Conservation (phyloP, 1,140 invertebrate genomes). For the Drosophila takahashii region DNA sequence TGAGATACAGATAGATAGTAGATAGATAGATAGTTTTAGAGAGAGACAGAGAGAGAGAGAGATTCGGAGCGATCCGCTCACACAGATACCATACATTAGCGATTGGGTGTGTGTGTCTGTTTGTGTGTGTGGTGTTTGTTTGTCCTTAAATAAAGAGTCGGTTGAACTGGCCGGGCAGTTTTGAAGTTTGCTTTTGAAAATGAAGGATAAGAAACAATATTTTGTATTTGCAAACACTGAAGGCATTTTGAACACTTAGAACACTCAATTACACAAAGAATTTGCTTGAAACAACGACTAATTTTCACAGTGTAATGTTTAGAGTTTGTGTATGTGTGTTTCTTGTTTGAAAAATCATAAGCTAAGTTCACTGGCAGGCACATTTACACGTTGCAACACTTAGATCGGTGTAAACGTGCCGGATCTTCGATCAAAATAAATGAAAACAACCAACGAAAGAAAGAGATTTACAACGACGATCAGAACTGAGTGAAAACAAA, state of each 20-base stretch:
- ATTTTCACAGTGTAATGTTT: conserved; percentile 65
- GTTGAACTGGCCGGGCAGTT: conserved; percentile 43
- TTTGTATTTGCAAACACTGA: conserved; percentile 81
- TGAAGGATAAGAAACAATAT: conserved; percentile 65
- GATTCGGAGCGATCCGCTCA: conserved; percentile 48
- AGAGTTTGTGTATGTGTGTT: conserved; percentile 15
- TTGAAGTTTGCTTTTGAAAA: conserved; percentile 59
- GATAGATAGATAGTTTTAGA: conserved; percentile 32
- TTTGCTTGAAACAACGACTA: conserved; percentile 79
- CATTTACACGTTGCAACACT: conserved; percentile 66
- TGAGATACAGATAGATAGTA: conserved; percentile 33
- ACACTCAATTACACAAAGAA: conserved; percentile 80
- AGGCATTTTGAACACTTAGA: conserved; percentile 80
- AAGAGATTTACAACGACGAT: conserved; percentile 72
- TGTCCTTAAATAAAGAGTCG: conserved; percentile 45
- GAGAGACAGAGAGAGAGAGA: conserved; percentile 28
- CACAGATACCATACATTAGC: conserved; percentile 72
- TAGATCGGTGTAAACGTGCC: conserved; percentile 56
- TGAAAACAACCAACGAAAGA: conserved; percentile 50
- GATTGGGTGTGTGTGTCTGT: conserved; percentile 31
- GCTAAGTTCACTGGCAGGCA: conserved; percentile 66
- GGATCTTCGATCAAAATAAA: conserved; percentile 39
- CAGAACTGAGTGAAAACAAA: conserved; percentile 69
- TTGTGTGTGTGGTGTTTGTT: conserved; percentile 30
- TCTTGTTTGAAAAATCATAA: conserved; percentile 50